Conservation (phyloP, 2,888 invertebrate genomes). For the Anodontia alba region DNA sequence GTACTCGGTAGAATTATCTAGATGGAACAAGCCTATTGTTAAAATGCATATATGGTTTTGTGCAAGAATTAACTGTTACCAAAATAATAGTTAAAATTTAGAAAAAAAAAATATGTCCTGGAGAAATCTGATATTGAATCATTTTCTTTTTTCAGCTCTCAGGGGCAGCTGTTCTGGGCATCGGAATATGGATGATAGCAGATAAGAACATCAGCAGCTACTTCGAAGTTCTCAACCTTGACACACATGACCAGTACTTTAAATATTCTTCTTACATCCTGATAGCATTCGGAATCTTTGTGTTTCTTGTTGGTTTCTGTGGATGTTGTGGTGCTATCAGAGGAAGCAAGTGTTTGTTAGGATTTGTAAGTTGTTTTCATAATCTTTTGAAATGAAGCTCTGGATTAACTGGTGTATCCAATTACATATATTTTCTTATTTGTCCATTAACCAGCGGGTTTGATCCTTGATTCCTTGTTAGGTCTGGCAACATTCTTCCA, state of each 20-base stretch:
- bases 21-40: too few relatives aligned
- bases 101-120: too few relatives aligned
- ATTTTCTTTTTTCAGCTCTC: constrained; percentile 85
- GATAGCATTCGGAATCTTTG: constrained; percentile 86
- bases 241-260: constrained; percentile 85
- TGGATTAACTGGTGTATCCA: neutral
- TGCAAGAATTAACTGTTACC: too few relatives aligned
- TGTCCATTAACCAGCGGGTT: too few relatives aligned
- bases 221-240: constrained; percentile 86
- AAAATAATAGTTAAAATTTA: too few relatives aligned
- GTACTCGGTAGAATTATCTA: too few relatives aligned
- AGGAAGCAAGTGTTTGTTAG: constrained; percentile 86
- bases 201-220: constrained; percentile 86
- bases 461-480: constrained; percentile 21
- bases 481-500: too few relatives aligned
- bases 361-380: constrained; percentile 84
- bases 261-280: constrained; percentile 86
- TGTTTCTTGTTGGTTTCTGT: constrained; percentile 87
- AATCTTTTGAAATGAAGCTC: too few relatives aligned
- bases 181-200: constrained; percentile 87
- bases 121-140: too few relatives aligned
- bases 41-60: too few relatives aligned
- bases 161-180: constrained; percentile 86
- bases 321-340: constrained; percentile 87
- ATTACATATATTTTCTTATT: neutral